These are phyloP conservation scores for Dromiciops gliroides DNA, from an alignment of 2,113 vertebrate species.

Conservation along the genomic window DNA sequence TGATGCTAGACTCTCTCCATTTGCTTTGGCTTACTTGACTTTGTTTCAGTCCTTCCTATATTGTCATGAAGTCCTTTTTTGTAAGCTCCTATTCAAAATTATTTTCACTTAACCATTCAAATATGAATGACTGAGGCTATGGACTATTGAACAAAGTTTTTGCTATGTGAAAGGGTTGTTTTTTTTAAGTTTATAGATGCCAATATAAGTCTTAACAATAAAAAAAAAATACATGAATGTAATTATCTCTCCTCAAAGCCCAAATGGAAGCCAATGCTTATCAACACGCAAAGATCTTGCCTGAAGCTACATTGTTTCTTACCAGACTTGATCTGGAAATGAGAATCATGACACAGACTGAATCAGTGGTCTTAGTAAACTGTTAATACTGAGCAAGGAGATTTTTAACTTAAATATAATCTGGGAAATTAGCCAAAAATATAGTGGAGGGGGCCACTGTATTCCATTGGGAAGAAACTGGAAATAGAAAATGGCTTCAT, in stretches of 20 bases:
- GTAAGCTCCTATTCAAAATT: constrained; percentile 52
- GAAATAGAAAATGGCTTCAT: constrained; percentile 32
- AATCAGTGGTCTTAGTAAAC: constrained; percentile 59
- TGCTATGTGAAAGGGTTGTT: constrained; percentile 70
- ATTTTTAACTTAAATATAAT: constrained; percentile 57
- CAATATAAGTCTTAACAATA: constrained; percentile 71
- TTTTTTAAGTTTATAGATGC: constrained; percentile 72
- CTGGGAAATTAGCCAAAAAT: constrained; percentile 40
- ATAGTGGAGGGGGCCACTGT: background rate
- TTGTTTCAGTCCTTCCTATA: constrained; percentile 76
- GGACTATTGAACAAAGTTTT: constrained; percentile 69
- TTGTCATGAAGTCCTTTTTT: constrained; percentile 59
- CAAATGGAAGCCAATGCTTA: constrained; percentile 58
- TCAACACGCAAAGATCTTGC: constrained; percentile 66
- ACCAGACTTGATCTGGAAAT: constrained; percentile 62
- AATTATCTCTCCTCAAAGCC: constrained; percentile 71
- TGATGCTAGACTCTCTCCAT: constrained; percentile 65
- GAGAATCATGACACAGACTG: constrained; percentile 64
- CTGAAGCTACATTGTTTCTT: constrained; percentile 80
- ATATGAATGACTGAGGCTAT: constrained; percentile 67
- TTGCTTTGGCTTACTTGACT: constrained; percentile 66
- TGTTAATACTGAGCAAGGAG: constrained; percentile 60
- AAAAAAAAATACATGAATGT: constrained; percentile 73
- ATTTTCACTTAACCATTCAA: constrained; percentile 73
- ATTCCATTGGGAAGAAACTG: background rate